Conservation (phyloP, 1,140 invertebrate genomes). For the Sycobia sp. region DNA sequence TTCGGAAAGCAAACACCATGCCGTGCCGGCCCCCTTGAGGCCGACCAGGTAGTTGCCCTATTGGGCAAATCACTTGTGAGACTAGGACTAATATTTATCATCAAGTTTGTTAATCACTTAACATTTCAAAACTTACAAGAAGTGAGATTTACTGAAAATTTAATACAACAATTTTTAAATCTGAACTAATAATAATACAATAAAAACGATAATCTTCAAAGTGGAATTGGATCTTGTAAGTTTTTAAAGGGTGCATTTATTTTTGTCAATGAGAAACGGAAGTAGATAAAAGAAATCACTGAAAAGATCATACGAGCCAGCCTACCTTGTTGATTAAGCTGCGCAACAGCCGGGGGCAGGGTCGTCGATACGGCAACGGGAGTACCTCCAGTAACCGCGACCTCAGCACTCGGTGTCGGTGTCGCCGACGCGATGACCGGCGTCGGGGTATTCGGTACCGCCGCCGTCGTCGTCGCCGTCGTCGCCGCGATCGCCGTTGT, state of each 20-base stretch:
- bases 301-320: too few species aligned
- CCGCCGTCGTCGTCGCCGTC: not conserved
- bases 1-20: constrained; percentile 70
- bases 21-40: constrained; percentile 71
- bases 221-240: too few species aligned
- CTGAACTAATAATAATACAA: too few species aligned
- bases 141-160: too few species aligned
- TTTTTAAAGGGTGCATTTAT: too few species aligned
- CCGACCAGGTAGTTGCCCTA: constrained; percentile 71
- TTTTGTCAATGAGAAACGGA: too few species aligned
- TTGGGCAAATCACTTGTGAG: constrained; percentile 57
- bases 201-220: too few species aligned
- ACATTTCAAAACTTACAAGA: too few species aligned
- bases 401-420: constrained; percentile 58
- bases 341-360: constrained; percentile 67
- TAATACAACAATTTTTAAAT: too few species aligned
- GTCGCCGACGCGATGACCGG: not conserved
- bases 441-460: not conserved
- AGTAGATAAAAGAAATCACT: too few species aligned
- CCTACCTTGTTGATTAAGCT: constrained; percentile 65
- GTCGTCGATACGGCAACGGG: constrained; percentile 68
- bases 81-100: too few species aligned
- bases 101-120: too few species aligned
- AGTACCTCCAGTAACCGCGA: constrained; percentile 70
- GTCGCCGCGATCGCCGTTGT: not conserved